Evolutionary conservation across 1,140 invertebrate genomes (phyloP).

Genomic region (Calosoma granatense): DNA sequence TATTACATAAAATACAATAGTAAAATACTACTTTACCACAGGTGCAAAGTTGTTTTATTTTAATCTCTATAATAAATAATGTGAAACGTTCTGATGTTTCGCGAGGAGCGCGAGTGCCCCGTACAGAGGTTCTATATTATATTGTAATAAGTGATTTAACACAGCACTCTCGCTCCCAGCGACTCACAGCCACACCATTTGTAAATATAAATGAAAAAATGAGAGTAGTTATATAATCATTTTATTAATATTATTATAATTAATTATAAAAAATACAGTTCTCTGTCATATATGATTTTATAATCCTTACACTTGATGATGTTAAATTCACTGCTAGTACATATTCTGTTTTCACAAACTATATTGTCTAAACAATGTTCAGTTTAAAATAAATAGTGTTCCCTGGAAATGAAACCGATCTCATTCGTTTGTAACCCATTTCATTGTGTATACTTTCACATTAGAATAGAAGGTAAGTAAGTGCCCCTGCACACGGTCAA

Average conservation of each 20-base stretch:
- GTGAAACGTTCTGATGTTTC: not conserved
- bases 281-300: not conserved
- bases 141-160: not conserved
- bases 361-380: slow-evolving; percentile 17
- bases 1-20: too few relatives aligned
- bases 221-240: slow-evolving; percentile 8
- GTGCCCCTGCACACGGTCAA: too few relatives aligned
- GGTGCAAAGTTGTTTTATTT: slow-evolving; percentile 5
- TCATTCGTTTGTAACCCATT: not conserved
- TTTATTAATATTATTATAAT: slow-evolving; percentile 1
- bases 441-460: not conserved
- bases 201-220: slow-evolving; percentile 9
- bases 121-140: not conserved
- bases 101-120: not conserved
- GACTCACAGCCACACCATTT: not conserved
- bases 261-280: slow-evolving; percentile 1
- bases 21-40: not conserved
- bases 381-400: slow-evolving; percentile 36
- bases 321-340: slow-evolving; percentile 6
- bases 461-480: too few relatives aligned
- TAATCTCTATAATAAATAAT: not conserved
- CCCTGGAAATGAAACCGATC: slow-evolving; percentile 23
- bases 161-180: too few relatives aligned
- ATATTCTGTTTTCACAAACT: slow-evolving; percentile 7
- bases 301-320: slow-evolving; percentile 1